phyloP scores from a whole-genome alignment of 2,113 vertebrate genomes.

The Aix galericulata region DNA sequence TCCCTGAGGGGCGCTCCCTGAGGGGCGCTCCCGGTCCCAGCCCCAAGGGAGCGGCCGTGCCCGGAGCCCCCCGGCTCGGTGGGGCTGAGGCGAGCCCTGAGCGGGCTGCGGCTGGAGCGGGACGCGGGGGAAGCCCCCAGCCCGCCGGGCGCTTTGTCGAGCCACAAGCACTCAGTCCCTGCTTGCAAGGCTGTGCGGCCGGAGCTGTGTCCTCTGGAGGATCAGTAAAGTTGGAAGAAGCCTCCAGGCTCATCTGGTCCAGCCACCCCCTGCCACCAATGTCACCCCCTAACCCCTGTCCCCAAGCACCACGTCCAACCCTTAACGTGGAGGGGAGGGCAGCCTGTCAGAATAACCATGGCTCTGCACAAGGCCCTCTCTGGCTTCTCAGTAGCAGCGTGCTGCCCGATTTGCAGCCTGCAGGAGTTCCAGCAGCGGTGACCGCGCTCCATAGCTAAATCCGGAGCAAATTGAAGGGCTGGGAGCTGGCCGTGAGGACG shows the following conservation, averaged over 20 bases:
- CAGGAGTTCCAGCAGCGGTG: not conserved
- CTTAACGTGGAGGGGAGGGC: not conserved
- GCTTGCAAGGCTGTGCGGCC: not conserved
- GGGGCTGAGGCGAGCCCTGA: rapidly evolving
- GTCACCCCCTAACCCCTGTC: too few relatives aligned
- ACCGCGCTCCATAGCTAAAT: rapidly evolving
- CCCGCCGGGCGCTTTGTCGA: not conserved
- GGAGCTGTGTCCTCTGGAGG: too few relatives aligned
- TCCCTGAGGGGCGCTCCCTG: too few relatives aligned
- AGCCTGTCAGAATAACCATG: not conserved
- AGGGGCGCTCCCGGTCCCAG: rapidly evolving
- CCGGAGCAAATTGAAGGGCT: not conserved
- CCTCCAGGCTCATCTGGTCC: too few relatives aligned
- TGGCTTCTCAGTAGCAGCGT: not conserved
- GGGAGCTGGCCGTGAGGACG: not conserved
- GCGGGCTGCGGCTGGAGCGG: rapidly evolving
- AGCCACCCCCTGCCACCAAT: too few relatives aligned
- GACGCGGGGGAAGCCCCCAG: not conserved
- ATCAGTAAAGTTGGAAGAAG: too few relatives aligned
- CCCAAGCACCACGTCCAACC: not conserved
- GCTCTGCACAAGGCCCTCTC: not conserved
- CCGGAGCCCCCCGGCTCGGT: not conserved
- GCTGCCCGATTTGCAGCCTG: rapidly evolving
- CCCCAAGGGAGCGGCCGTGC: too few relatives aligned
- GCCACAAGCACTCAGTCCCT: rapidly evolving